These are phyloP conservation scores for Cyaniris semiargus DNA, from an alignment of 2,888 invertebrate species.

Conservation along the genomic window DNA sequence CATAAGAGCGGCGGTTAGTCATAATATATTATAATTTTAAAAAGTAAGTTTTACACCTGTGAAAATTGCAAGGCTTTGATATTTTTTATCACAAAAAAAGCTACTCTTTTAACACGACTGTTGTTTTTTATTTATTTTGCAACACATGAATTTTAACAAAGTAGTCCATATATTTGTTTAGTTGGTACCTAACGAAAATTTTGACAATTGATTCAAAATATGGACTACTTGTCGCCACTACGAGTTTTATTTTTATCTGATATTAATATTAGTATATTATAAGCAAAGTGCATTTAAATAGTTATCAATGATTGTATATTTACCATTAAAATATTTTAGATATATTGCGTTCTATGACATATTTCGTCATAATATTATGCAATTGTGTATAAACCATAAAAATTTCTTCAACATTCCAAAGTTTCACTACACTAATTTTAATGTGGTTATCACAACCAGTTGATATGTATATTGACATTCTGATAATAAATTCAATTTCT, in stretches of 20 bases:
- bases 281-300: background rate
- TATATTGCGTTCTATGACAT: background rate
- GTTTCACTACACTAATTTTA: slow-evolving; percentile 15
- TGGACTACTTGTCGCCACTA: background rate
- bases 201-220: background rate
- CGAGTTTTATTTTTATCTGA: background rate
- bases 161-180: background rate
- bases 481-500: slow-evolving; percentile 27
- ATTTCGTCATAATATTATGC: background rate
- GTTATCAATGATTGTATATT: background rate
- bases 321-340: background rate
- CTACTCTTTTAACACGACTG: background rate
- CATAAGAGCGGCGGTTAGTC: no score
- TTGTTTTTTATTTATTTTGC: background rate
- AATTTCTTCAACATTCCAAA: slow-evolving; percentile 1
- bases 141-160: background rate
- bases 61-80: background rate
- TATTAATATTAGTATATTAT: background rate
- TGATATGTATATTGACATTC: slow-evolving; percentile 27
- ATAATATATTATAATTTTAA: background rate
- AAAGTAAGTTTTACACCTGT: background rate
- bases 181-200: background rate
- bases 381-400: slow-evolving; percentile 17
- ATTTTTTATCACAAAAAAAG: background rate
- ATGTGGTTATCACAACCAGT: slow-evolving; percentile 29